Conservation (phyloP, 2,113 vertebrate species). For the Dunckerocampus dactyliophorus region DNA sequence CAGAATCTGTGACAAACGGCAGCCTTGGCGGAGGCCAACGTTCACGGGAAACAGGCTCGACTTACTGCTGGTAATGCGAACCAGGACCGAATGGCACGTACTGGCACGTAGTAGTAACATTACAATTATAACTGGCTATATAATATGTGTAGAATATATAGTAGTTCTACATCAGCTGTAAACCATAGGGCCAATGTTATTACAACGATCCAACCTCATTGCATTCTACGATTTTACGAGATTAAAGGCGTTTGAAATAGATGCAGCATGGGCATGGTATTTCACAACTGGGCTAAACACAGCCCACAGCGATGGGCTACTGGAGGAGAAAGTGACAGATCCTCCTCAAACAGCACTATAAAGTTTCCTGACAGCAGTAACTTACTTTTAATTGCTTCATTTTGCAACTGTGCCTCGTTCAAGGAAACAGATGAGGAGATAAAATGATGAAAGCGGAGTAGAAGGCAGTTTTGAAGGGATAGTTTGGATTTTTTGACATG, state of each 20-base stretch:
- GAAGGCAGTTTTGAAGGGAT: too few species aligned
- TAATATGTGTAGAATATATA: not conserved
- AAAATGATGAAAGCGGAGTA: slow-evolving; percentile 24
- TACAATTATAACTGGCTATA: too few species aligned
- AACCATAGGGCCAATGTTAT: slow-evolving; percentile 6
- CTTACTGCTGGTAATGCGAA: too few species aligned
- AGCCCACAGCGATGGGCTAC: slow-evolving; percentile 13
- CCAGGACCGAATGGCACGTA: too few species aligned
- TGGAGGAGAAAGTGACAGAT: slow-evolving; percentile 38
- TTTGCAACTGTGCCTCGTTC: slow-evolving; percentile 22
- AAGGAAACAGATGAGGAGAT: slow-evolving; percentile 36
- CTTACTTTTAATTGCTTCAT: slow-evolving; percentile 49
- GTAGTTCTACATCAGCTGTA: slow-evolving; percentile 3
- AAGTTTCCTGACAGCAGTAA: slow-evolving; percentile 35
- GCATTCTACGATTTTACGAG: slow-evolving; percentile 30
- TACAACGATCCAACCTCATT: slow-evolving; percentile 4
- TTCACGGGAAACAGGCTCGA: too few species aligned
- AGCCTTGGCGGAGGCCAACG: too few species aligned
- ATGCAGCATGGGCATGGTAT: slow-evolving; percentile 25
- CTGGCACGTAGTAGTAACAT: too few species aligned
- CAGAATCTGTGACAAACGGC: too few species aligned
- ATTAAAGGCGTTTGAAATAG: slow-evolving; percentile 41
- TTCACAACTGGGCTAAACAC: slow-evolving; percentile 39
- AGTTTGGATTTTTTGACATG: too few species aligned
- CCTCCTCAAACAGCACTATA: slow-evolving; percentile 32